Conservation (phyloP, 2,888 invertebrate species). For the Odontothrips loti region DNA sequence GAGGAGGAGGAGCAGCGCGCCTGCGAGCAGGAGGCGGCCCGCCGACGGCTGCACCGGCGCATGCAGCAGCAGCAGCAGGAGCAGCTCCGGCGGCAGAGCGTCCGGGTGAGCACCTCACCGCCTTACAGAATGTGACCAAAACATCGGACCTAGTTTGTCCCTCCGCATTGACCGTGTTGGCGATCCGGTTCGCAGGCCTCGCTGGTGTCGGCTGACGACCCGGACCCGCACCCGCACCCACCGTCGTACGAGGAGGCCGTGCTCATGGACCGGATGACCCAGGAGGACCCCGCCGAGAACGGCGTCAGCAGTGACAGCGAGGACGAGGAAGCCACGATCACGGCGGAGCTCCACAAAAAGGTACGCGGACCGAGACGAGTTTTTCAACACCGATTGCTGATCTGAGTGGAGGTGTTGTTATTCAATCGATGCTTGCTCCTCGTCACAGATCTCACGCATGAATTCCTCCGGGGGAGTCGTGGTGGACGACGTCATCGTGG, state of each 20-base stretch:
- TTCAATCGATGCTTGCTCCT: no score
- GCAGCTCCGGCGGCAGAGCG: background rate
- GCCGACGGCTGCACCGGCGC: conserved; percentile 5
- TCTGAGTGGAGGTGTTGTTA: background rate
- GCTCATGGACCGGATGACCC: conserved; percentile 50
- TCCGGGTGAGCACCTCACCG: background rate
- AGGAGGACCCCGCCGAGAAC: background rate
- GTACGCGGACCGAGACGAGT: background rate
- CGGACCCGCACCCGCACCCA: conserved; percentile 47
- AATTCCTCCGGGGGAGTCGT: background rate
- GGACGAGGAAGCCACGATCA: background rate
- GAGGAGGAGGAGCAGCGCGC: conserved; percentile 15
- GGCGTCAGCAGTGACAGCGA: background rate
- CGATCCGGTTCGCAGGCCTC: background rate
- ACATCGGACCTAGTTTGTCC: no score
- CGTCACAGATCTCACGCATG: background rate
- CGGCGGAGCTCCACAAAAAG: background rate
- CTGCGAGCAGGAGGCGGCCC: conserved; percentile 13
- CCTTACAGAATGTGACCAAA: no score
- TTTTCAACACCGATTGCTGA: background rate
- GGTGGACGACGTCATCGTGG: background rate
- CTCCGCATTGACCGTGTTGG: no score
- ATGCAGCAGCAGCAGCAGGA: conserved; percentile 14
- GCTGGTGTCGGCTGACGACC: background rate
- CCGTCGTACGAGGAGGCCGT: conserved; percentile 76